These are phyloP conservation scores for Tribolium madens DNA, from an alignment of 1,140 invertebrate genomes.

Conservation along the genomic window DNA sequence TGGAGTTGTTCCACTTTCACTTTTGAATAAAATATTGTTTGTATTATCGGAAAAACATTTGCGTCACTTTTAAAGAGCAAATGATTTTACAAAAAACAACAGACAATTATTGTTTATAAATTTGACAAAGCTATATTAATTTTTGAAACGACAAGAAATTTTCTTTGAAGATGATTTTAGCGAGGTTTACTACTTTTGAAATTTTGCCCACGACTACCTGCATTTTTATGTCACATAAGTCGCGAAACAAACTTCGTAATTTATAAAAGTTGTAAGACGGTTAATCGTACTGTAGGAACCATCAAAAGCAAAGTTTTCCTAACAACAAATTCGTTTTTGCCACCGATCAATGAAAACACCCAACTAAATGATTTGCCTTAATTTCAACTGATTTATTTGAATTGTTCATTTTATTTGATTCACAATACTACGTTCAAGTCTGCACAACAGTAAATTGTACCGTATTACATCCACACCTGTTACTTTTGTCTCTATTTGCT, in stretches of 20 bases:
- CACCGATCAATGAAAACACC: background rate
- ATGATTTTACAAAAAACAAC: background rate
- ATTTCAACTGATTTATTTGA: background rate
- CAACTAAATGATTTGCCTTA: background rate
- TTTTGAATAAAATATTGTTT: background rate
- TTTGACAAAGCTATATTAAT: conserved; percentile 9
- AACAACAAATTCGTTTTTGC: background rate
- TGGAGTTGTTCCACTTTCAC: background rate
- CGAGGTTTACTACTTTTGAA: conserved; percentile 1
- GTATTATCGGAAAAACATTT: background rate
- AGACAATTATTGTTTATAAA: conserved; percentile 18
- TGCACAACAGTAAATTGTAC: background rate
- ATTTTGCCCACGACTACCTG: background rate
- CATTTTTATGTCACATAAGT: conserved; percentile 1
- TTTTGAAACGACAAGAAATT: conserved; percentile 10
- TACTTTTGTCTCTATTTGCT: conserved; percentile 9
- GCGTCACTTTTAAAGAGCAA: background rate
- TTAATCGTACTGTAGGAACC: background rate
- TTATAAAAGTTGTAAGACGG: background rate
- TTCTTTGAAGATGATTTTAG: conserved; percentile 20
- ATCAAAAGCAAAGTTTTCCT: conserved; percentile 8
- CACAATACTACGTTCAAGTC: background rate
- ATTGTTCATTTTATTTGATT: background rate
- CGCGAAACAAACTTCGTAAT: conserved; percentile 8
- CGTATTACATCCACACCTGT: background rate